Conservation (phyloP, 2,113 vertebrate genomes). For the Erythrocercus mccallii region DNA sequence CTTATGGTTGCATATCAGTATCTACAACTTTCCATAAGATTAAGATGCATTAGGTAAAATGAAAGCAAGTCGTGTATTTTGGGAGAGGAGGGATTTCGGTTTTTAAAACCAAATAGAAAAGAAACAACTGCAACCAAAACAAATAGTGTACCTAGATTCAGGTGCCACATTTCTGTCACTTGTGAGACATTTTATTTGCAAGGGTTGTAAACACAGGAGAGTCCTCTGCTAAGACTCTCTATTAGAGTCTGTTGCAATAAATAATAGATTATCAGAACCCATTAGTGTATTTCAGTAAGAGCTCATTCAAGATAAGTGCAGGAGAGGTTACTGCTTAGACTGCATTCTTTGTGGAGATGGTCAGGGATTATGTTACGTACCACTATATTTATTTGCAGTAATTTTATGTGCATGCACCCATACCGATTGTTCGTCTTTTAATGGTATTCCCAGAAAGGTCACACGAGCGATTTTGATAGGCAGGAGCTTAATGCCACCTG, state of each 20-base stretch:
- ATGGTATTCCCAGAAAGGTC: conserved; percentile 30
- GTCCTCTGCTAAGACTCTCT: conserved; percentile 34
- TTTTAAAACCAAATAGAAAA: not conserved
- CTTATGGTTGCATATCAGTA: not conserved
- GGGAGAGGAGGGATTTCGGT: not conserved
- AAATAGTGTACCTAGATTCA: not conserved
- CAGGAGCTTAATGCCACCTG: not conserved
- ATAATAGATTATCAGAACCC: conserved; percentile 72
- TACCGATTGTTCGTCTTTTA: not conserved
- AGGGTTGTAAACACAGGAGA: conserved; percentile 35
- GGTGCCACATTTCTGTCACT: not conserved
- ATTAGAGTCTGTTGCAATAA: conserved; percentile 58
- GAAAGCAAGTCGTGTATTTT: not conserved
- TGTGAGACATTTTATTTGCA: conserved; percentile 15
- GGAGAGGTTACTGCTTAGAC: conserved; percentile 46
- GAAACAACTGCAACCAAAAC: not conserved
- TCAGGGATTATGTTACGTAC: conserved; percentile 34
- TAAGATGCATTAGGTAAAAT: not conserved
- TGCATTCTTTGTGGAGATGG: conserved; percentile 26
- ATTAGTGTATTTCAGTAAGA: conserved; percentile 69
- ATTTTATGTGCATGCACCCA: not conserved
- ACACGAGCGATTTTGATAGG: not conserved
- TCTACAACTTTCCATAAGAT: not conserved
- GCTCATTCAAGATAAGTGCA: conserved; percentile 47
- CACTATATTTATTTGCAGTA: conserved; percentile 13